These are phyloP conservation scores for Lanius collurio DNA, from an alignment of 2,113 vertebrate genomes.

Conservation along the genomic window DNA sequence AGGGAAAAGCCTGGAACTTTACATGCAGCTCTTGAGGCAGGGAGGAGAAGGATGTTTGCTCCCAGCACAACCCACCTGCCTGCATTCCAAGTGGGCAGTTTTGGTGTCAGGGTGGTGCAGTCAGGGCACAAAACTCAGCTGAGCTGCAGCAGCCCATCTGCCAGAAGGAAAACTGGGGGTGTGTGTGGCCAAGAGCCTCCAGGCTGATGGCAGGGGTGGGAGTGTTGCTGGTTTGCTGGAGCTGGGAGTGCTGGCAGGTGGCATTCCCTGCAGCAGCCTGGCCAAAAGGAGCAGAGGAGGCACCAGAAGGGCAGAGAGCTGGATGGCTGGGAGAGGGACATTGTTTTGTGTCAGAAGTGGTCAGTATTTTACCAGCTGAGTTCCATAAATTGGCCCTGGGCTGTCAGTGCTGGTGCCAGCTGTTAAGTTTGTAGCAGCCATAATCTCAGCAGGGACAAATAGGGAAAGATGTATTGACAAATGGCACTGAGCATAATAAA, in stretches of 20 bases:
- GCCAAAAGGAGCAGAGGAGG: slow-evolving; percentile 27
- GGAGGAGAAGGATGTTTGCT: not conserved
- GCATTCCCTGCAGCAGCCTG: not conserved
- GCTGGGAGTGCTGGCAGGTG: not conserved
- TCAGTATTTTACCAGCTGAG: slow-evolving; percentile 66
- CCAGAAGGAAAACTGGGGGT: not conserved
- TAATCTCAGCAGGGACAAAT: slow-evolving; percentile 70
- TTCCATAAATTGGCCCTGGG: slow-evolving; percentile 64
- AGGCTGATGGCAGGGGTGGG: not conserved
- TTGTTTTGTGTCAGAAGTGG: slow-evolving; percentile 52
- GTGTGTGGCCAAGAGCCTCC: not conserved
- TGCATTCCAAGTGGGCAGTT: not conserved
- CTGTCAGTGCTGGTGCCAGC: slow-evolving; percentile 59
- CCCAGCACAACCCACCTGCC: not conserved
- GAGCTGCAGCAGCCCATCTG: slow-evolving; percentile 23
- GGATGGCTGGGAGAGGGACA: not conserved
- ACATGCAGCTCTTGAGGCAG: not conserved
- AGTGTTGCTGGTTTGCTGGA: not conserved
- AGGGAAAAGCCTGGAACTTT: not conserved
- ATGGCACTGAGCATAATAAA: slow-evolving; percentile 69
- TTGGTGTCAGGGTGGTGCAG: not conserved
- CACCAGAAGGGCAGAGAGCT: slow-evolving; percentile 45
- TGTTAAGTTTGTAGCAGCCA: slow-evolving; percentile 65
- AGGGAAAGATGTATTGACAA: slow-evolving; percentile 67
- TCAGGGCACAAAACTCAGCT: not conserved